Evolutionary conservation across 2,888 invertebrate species (phyloP).

Genomic region (Poecilobothrus nobilitatus): DNA sequence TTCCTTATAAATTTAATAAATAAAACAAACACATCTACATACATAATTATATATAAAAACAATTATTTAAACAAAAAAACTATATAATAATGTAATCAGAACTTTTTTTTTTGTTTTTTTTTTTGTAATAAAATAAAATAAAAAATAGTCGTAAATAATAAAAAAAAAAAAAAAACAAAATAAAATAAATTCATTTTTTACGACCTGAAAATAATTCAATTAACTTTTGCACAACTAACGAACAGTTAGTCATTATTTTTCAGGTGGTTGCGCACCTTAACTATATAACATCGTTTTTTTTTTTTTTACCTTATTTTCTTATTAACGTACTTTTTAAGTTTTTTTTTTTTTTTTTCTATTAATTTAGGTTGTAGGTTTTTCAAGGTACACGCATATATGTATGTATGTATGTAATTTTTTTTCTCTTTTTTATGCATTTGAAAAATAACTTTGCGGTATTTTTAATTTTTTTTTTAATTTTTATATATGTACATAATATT

Average conservation of each 20-base stretch:
- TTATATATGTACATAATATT: neutral
- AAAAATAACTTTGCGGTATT: neutral
- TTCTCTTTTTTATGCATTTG: too few relatives aligned
- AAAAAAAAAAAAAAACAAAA: too few relatives aligned
- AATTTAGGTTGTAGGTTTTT: neutral
- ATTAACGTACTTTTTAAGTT: neutral
- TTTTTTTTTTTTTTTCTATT: neutral
- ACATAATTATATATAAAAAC: too few relatives aligned
- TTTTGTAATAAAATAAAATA: too few relatives aligned
- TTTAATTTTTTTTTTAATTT: neutral
- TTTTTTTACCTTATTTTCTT: neutral
- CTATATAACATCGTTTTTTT: too few relatives aligned
- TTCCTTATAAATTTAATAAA: too few relatives aligned
- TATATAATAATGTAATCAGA: too few relatives aligned
- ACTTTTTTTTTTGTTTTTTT: too few relatives aligned
- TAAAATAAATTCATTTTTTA: neutral
- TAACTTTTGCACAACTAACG: neutral
- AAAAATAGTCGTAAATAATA: too few relatives aligned
- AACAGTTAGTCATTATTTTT: slow-evolving; percentile 3
- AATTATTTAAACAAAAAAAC: too few relatives aligned
- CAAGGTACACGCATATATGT: neutral
- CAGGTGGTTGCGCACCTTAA: slow-evolving; percentile 3
- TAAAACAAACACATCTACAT: too few relatives aligned
- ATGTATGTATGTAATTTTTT: neutral
- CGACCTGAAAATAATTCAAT: slow-evolving; percentile 2